These are phyloP conservation scores for Polypterus senegalus DNA, from an alignment of 2,113 vertebrate genomes.

Conservation along the genomic window DNA sequence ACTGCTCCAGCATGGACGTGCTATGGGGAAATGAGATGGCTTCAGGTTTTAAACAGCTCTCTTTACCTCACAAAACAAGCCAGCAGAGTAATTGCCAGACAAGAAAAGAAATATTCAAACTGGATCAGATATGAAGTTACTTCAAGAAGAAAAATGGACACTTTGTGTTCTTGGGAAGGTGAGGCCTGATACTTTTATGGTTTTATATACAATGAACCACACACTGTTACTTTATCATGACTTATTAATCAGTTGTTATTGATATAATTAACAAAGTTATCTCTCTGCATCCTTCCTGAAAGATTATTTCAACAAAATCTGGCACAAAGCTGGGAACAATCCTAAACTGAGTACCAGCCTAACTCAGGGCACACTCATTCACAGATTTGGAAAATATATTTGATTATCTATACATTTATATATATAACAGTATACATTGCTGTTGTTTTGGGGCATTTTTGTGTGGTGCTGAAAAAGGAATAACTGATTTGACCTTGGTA, in stretches of 20 bases:
- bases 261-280: constrained; percentile 1
- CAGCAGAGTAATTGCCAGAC: constrained; percentile 44
- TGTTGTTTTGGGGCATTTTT: too few relatives aligned
- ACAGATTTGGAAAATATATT: too few relatives aligned
- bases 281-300: not conserved
- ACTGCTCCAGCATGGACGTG: constrained; percentile 66
- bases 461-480: too few relatives aligned
- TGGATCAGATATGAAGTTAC: constrained; percentile 61
- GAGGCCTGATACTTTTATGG: constrained; percentile 24
- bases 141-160: constrained; percentile 31
- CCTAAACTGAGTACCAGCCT: too few relatives aligned
- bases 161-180: constrained; percentile 62
- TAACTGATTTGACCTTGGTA: too few relatives aligned
- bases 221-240: not conserved
- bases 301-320: not conserved
- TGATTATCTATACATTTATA: too few relatives aligned
- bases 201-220: not conserved
- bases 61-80: constrained; percentile 68
- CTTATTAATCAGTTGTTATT: not conserved
- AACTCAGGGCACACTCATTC: too few relatives aligned
- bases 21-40: constrained; percentile 38
- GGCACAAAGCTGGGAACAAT: constrained; percentile 4
- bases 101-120: constrained; percentile 46
- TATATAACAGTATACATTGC: too few relatives aligned
- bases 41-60: constrained; percentile 52